These are phyloP conservation scores for Micromys minutus DNA, from an alignment of 2,113 vertebrate species.

Conservation along the genomic window DNA sequence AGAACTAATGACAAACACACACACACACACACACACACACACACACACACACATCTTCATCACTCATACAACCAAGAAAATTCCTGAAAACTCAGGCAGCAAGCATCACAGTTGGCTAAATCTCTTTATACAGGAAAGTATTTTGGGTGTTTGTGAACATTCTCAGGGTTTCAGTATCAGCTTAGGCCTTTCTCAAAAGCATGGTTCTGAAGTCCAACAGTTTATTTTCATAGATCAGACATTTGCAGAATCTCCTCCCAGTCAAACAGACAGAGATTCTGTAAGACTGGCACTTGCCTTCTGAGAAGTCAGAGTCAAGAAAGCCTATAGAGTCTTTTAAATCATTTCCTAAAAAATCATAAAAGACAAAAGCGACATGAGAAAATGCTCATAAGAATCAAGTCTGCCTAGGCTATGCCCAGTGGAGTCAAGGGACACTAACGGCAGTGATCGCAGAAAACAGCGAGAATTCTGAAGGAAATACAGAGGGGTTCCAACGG, in stretches of 20 bases:
- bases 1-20: constrained; percentile 75
- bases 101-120: background rate
- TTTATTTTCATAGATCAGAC: constrained; percentile 20
- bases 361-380: background rate
- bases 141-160: background rate
- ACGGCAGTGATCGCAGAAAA: background rate
- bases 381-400: background rate
- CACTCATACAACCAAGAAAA: constrained; percentile 66
- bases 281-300: background rate
- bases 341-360: constrained; percentile 7
- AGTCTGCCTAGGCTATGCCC: background rate
- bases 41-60: constrained; percentile 52
- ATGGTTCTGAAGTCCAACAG: background rate
- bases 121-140: background rate
- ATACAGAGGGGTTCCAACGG: background rate
- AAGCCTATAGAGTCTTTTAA: background rate
- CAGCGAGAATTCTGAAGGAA: constrained; percentile 1
- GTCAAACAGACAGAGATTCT: background rate
- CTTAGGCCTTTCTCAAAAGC: constrained; percentile 54
- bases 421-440: background rate
- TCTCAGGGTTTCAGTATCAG: background rate
- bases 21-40: too few relatives aligned
- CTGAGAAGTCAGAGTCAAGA: background rate
- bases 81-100: background rate
- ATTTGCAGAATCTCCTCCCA: background rate